Percentiles rank a stretch among this genome's conserved stretches.
These are phyloP conservation scores for Aplodontia rufa DNA, from an alignment of 2,113 vertebrate species.

Conservation along the genomic window DNA sequence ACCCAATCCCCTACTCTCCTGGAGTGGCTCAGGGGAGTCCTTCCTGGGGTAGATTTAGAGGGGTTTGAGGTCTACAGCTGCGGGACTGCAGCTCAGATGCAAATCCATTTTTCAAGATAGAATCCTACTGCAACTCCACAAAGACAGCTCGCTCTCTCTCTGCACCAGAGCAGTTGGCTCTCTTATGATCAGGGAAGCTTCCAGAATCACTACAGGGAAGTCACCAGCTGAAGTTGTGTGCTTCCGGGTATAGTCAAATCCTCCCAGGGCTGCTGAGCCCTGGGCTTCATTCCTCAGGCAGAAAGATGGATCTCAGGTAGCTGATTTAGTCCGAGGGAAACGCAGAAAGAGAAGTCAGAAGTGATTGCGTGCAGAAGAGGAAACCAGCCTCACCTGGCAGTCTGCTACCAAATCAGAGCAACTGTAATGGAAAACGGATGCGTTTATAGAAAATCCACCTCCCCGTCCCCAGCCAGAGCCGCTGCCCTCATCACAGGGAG, in stretches of 20 bases:
- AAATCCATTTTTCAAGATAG: background rate
- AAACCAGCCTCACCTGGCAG: conserved; percentile 75
- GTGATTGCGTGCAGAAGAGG: conserved; percentile 49
- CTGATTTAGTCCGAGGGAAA: conserved; percentile 65
- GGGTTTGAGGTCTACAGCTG: background rate
- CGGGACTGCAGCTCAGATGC: background rate
- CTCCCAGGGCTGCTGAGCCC: background rate
- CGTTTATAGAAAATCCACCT: conserved; percentile 61
- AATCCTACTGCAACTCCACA: background rate
- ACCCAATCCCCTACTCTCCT: background rate
- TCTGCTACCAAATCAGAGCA: conserved; percentile 57
- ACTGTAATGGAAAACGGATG: conserved; percentile 74
- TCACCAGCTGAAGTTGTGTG: background rate
- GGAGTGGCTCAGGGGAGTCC: too few species aligned
- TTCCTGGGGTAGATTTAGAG: background rate
- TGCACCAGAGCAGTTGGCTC: background rate
- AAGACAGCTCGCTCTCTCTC: background rate
- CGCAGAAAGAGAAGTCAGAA: conserved; percentile 62
- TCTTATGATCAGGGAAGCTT: background rate
- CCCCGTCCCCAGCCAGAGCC: background rate
- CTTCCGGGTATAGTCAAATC: background rate
- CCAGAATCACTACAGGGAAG: background rate
- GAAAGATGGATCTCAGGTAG: conserved; percentile 39
- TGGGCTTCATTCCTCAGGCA: background rate
- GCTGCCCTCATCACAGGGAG: conserved; percentile 65